These are phyloP conservation scores for Hemistola chrysoprasaria DNA, from an alignment of 2,888 invertebrate species.

Conservation along the genomic window DNA sequence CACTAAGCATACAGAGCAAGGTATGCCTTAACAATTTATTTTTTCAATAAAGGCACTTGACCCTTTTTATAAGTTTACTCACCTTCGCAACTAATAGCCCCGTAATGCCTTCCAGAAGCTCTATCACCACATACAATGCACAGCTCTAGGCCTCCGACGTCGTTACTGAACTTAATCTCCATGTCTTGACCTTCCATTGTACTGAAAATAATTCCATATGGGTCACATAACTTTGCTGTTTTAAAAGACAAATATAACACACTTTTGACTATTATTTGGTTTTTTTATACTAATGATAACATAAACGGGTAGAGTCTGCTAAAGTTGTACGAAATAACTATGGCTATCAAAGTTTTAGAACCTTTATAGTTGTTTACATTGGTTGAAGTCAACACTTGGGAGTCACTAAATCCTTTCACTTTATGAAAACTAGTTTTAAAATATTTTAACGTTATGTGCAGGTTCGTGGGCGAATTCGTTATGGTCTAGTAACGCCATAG, in stretches of 20 bases:
- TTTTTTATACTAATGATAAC: too few species aligned
- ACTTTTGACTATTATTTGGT: too few species aligned
- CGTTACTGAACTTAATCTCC: constrained; percentile 68
- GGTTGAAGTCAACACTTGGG: too few species aligned
- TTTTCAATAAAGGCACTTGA: too few species aligned
- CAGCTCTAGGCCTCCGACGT: constrained; percentile 87
- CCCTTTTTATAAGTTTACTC: constrained; percentile 7
- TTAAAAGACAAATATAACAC: too few species aligned
- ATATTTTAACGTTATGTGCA: constrained; percentile 4
- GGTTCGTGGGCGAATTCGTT: constrained; percentile 28
- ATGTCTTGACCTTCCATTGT: constrained; percentile 65
- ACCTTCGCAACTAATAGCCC: constrained; percentile 94
- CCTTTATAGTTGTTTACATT: too few species aligned
- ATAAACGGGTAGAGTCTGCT: too few species aligned
- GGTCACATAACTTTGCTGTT: too few species aligned
- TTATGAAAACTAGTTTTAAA: constrained; percentile 18
- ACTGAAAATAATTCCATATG: constrained; percentile 13
- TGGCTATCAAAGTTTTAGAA: background rate
- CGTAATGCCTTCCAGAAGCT: constrained; percentile 97
- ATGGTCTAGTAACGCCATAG: constrained; percentile 16
- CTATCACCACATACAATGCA: constrained; percentile 98
- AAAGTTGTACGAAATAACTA: too few species aligned
- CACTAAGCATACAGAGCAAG: too few species aligned
- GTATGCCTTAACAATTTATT: too few species aligned
- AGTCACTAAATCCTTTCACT: constrained; percentile 50